phyloP scores from a whole-genome alignment of 2,797 vertebrate genomes.

The Monodelphis domestica region DNA sequence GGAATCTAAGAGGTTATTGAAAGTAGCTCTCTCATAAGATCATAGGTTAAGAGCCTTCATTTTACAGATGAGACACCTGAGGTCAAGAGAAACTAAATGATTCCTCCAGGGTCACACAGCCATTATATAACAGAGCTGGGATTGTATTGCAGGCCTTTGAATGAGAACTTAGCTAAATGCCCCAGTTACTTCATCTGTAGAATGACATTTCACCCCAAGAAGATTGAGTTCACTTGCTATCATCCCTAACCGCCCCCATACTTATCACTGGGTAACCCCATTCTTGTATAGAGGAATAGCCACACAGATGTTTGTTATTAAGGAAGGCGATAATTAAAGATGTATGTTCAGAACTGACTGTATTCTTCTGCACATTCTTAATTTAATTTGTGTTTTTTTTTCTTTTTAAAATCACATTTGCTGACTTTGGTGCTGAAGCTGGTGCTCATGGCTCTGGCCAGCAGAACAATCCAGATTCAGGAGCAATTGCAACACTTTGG shows the following conservation, averaged over 20 bases:
- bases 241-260: not conserved
- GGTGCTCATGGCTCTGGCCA: slow-evolving; percentile 61
- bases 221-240: slow-evolving; percentile 1
- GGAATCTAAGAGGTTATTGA: not conserved
- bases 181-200: slow-evolving; percentile 6
- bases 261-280: slow-evolving; percentile 68
- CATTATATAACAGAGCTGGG: not conserved
- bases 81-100: not conserved
- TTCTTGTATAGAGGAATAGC: slow-evolving; percentile 51
- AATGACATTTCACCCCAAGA: slow-evolving; percentile 2
- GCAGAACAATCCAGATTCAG: slow-evolving; percentile 65
- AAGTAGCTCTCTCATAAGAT: not conserved
- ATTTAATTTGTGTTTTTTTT: slow-evolving; percentile 69
- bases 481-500: slow-evolving; percentile 75
- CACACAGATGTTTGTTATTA: slow-evolving; percentile 67
- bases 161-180: not conserved
- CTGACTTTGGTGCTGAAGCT: slow-evolving; percentile 75
- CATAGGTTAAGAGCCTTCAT: not conserved
- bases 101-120: not conserved
- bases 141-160: not conserved
- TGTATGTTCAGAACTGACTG: slow-evolving; percentile 72
- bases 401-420: slow-evolving; percentile 74
- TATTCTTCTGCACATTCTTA: slow-evolving; percentile 77
- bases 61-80: not conserved
- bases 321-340: slow-evolving; percentile 76